These are phyloP conservation scores for Pocillopora damicornis DNA, from an alignment of 64 coral and sea anemone genomes.

Conservation along the genomic window DNA sequence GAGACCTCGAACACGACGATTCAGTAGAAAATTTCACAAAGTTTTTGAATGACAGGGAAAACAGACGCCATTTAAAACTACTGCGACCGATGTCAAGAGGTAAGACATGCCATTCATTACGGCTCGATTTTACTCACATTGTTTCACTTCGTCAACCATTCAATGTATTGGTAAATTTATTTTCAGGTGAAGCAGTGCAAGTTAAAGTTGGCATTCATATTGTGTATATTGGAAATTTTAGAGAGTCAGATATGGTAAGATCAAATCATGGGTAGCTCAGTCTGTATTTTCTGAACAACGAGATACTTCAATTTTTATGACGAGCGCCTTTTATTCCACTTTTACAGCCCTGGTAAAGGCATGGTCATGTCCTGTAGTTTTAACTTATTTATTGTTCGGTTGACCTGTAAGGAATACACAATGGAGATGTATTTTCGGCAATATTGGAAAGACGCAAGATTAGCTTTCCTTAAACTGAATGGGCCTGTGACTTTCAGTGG, in stretches of 20 bases:
- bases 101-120: neutral
- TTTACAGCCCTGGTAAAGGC: neutral
- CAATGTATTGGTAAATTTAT: neutral
- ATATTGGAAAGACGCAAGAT: constrained; percentile 50
- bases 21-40: neutral
- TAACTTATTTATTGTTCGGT: neutral
- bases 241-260: constrained; percentile 73
- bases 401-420: constrained; percentile 40
- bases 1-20: neutral
- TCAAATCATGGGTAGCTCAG: neutral
- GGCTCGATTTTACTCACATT: no score
- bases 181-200: constrained; percentile 21
- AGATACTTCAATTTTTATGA: neutral
- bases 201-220: constrained; percentile 49
- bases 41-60: neutral
- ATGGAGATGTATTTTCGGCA: constrained; percentile 80
- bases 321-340: neutral
- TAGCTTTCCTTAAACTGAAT: constrained; percentile 29
- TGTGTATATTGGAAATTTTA: constrained; percentile 55
- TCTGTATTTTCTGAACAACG: no score
- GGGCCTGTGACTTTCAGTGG: constrained; percentile 42
- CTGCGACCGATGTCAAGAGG: neutral
- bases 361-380: no score
- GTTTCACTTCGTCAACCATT: neutral
- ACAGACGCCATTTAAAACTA: neutral